These are phyloP conservation scores for Drosophila ananassae DNA, from an alignment of 1,140 invertebrate genomes.

Conservation along the genomic window DNA sequence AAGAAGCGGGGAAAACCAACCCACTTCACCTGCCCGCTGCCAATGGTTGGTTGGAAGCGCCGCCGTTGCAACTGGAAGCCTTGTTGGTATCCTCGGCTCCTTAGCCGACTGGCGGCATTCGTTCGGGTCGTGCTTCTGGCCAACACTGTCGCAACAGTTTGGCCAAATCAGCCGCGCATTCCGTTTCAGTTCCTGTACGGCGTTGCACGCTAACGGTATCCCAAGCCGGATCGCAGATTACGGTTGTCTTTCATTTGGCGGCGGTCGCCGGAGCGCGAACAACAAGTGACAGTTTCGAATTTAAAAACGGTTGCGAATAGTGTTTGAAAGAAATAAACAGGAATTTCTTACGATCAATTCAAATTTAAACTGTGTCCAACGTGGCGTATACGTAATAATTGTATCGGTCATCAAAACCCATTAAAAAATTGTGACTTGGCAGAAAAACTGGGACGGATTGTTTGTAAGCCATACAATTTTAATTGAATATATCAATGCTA, in stretches of 20 bases:
- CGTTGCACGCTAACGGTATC: constrained; percentile 64
- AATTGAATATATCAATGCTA: constrained; percentile 9
- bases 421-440: constrained; percentile 1
- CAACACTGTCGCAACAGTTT: constrained; percentile 64
- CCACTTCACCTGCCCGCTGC: constrained; percentile 15
- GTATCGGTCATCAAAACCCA: not conserved
- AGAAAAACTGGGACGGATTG: constrained; percentile 10
- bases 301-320: constrained; percentile 12
- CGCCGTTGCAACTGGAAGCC: constrained; percentile 64
- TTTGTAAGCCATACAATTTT: constrained; percentile 30
- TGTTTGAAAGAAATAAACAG: not conserved
- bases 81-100: constrained; percentile 14
- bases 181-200: constrained; percentile 72
- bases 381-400: constrained; percentile 18
- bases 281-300: constrained; percentile 65
- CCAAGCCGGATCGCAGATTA: not conserved
- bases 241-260: constrained; percentile 9
- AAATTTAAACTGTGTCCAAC: constrained; percentile 7
- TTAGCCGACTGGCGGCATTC: constrained; percentile 16
- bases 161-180: constrained; percentile 44
- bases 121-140: constrained; percentile 29
- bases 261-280: constrained; percentile 28
- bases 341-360: not conserved
- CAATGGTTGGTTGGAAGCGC: constrained; percentile 43
- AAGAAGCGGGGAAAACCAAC: constrained; percentile 13